Base-by-base conservation (phyloP, 2,888 invertebrate species). In the Salticus scenicus region DNA sequence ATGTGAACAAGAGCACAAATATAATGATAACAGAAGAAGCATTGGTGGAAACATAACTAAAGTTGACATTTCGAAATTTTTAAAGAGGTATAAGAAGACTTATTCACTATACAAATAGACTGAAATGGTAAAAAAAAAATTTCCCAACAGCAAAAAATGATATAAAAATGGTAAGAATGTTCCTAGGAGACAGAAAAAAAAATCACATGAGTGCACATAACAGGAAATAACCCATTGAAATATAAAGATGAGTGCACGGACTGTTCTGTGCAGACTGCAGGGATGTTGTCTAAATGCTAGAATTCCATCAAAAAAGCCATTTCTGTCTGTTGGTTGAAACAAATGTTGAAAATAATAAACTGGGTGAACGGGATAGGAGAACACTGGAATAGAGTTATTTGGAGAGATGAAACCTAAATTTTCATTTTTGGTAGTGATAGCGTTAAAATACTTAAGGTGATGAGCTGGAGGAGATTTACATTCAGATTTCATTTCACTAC, bases 391-490 rank as follows among this genome's bases (percentile, higher is more conserved):
- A 71, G 42, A 4, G 42, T 71, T 8, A 71, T 71, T 1, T 71
- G 47, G 71, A 71, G 71, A 41, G 71, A 37, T 71, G 41, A 27
- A 24, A 41, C 71, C 14, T 41, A 41, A 71, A 71, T 71, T 20
- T 71, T 20, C 47, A 24, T 71, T 8, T 71, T 71, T 71, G 71
- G 28, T 71, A 41, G 41, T 31, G 71, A 71, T 71, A 14, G 28
- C 20, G n/a, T 1, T 71, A 42, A 71, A 71, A 41, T 41, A 41
- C 12, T 8, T 41, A 42, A 14, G 10, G 8, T 41, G 41, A 71
- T 41, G 27, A 41, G 24, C 2, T 14, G 71, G 10, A 24, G 4
- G 20, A 31, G 28, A 37, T 37, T 5, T 71, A 14, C 24, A 2
- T 71, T 20, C 41, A 41, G 42, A 41, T 1, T 41, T 20, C 41